Conservation (phyloP, 2,113 vertebrate genomes). For the Caloenas nicobarica region DNA sequence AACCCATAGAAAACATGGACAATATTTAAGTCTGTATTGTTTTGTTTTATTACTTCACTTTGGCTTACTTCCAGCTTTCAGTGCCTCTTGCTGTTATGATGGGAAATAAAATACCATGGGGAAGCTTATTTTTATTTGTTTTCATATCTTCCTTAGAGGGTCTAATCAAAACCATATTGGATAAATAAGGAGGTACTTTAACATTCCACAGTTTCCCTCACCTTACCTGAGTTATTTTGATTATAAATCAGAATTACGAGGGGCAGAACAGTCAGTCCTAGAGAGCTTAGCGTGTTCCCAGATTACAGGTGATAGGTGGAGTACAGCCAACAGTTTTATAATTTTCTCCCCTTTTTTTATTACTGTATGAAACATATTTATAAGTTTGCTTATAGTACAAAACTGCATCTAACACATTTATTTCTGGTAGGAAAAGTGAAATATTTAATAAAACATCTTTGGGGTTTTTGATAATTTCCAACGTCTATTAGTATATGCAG, state of each 20-base stretch:
- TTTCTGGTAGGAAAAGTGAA: not conserved
- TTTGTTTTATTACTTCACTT: not conserved
- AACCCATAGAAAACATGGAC: not conserved
- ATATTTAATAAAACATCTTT: not conserved
- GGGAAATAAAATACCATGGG: not conserved
- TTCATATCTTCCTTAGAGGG: not conserved
- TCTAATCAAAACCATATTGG: not conserved
- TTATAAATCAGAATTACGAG: not conserved
- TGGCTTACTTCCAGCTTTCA: not conserved
- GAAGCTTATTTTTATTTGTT: not conserved
- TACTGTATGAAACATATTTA: not conserved
- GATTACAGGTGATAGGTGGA: not conserved
- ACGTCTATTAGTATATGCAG: not conserved
- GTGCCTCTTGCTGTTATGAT: not conserved
- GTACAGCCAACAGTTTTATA: not conserved
- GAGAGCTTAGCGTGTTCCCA: not conserved
- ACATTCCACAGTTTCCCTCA: not conserved
- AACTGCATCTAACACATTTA: not conserved
- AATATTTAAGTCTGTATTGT: not conserved
- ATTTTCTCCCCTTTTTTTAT: not conserved
- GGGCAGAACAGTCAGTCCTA: not conserved
- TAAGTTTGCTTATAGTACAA: not conserved
- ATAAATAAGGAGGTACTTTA: not conserved
- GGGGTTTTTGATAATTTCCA: rapidly evolving
- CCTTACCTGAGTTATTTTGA: not conserved